These are phyloP conservation scores for Mythimna lalbum DNA, from an alignment of 2,888 invertebrate genomes.

Conservation along the genomic window DNA sequence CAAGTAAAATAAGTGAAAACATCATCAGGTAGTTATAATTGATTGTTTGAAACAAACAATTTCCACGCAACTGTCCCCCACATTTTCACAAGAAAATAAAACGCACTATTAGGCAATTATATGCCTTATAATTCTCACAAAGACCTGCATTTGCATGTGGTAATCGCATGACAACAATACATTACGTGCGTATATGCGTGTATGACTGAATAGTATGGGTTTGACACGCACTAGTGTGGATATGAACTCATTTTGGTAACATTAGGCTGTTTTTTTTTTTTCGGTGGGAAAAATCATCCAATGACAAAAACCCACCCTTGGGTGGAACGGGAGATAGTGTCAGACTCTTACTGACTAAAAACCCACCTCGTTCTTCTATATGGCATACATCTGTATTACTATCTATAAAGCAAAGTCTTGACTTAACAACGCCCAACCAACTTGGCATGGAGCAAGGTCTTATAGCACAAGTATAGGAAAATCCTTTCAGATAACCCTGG, in stretches of 20 bases:
- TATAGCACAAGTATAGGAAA: too few relatives aligned
- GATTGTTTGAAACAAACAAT: background rate
- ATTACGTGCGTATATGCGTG: conserved; percentile 17
- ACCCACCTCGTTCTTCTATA: too few relatives aligned
- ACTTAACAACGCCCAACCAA: too few relatives aligned
- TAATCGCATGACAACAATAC: conserved; percentile 37
- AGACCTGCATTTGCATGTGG: conserved; percentile 41
- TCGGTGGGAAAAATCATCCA: too few relatives aligned
- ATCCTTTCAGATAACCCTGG: too few relatives aligned
- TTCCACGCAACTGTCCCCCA: conserved; percentile 10
- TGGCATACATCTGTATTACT: too few relatives aligned
- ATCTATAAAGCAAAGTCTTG: too few relatives aligned
- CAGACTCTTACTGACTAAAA: too few relatives aligned
- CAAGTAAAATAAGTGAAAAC: background rate
- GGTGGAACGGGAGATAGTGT: too few relatives aligned
- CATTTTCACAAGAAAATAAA: conserved; percentile 15
- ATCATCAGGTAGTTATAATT: background rate
- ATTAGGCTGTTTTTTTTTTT: too few relatives aligned
- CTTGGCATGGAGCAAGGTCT: too few relatives aligned
- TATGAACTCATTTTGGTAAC: conserved; percentile 48
- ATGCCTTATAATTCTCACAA: conserved; percentile 15
- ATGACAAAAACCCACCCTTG: too few relatives aligned
- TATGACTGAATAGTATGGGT: conserved; percentile 1
- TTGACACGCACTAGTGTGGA: conserved; percentile 38
- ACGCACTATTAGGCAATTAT: conserved; percentile 31